phyloP scores from a whole-genome alignment of 1,140 invertebrate species.

The Coboldia fuscipes region DNA sequence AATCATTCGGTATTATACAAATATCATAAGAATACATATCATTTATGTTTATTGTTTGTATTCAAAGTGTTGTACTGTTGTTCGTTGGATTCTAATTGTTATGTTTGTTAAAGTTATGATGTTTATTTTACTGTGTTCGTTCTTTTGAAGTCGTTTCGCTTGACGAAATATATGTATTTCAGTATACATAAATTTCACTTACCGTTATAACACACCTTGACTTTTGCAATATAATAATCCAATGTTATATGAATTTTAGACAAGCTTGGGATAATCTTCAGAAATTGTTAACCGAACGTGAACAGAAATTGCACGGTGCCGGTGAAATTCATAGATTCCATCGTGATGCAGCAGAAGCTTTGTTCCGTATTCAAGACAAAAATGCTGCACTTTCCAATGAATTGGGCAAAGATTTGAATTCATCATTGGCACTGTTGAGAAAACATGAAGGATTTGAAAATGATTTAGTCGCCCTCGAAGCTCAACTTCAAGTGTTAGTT shows the following conservation, averaged over 20 bases:
- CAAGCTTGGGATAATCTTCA: conserved; percentile 68
- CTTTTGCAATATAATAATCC: too few species aligned
- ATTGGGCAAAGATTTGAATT: conserved; percentile 69
- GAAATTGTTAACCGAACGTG: conserved; percentile 64
- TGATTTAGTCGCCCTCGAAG: conserved; percentile 81
- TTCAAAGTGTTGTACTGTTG: too few species aligned
- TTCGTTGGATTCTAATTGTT: too few species aligned
- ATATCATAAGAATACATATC: too few species aligned
- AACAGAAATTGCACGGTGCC: conserved; percentile 70
- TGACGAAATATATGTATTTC: too few species aligned
- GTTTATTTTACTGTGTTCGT: too few species aligned
- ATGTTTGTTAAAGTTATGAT: too few species aligned
- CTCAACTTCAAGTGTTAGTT: conserved; percentile 73
- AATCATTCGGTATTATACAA: too few species aligned
- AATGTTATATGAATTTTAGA: conserved; percentile 6
- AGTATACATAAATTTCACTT: too few species aligned
- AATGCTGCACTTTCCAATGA: conserved; percentile 63
- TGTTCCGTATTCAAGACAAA: conserved; percentile 78
- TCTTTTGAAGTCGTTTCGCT: too few species aligned
- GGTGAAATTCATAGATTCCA: conserved; percentile 94
- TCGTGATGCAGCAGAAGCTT: conserved; percentile 80
- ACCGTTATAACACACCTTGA: too few species aligned
- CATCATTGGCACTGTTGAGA: conserved; percentile 59
- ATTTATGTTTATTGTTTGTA: too few species aligned
- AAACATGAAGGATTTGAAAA: conserved; percentile 91